These are phyloP conservation scores for Tolypeutes matacus DNA, from an alignment of 2,797 vertebrate genomes.

Conservation along the genomic window DNA sequence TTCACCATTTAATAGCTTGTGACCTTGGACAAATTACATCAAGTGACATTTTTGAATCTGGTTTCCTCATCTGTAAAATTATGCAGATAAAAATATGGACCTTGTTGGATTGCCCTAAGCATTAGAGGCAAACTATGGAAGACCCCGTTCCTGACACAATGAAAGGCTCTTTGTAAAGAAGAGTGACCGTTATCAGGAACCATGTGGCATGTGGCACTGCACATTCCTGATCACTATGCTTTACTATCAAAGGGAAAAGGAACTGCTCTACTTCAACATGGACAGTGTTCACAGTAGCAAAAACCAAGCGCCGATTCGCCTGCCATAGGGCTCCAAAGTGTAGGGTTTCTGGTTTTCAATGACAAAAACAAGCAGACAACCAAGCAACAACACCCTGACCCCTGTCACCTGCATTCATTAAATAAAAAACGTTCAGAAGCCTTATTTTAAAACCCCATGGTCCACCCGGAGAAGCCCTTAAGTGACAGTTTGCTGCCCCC, in stretches of 20 bases:
- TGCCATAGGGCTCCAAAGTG: neutral
- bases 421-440: neutral
- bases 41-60: neutral
- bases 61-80: neutral
- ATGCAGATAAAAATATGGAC: neutral
- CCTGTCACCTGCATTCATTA: neutral
- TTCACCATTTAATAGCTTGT: neutral
- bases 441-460: fast-evolving
- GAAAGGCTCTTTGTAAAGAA: neutral
- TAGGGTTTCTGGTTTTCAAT: neutral
- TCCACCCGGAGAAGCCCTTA: fast-evolving
- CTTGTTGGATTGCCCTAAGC: neutral
- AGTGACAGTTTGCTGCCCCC: slow-evolving; percentile 76
- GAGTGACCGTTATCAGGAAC: neutral
- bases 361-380: neutral
- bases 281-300: neutral
- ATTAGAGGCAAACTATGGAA: neutral
- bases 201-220: fast-evolving
- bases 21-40: too few species aligned
- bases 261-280: neutral
- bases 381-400: too few species aligned
- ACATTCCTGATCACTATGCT: neutral
- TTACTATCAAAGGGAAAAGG: too few species aligned
- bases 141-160: fast-evolving
- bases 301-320: fast-evolving